Evolutionary conservation across 2,113 vertebrate species (phyloP).

Genomic region (Papio anubis): DNA sequence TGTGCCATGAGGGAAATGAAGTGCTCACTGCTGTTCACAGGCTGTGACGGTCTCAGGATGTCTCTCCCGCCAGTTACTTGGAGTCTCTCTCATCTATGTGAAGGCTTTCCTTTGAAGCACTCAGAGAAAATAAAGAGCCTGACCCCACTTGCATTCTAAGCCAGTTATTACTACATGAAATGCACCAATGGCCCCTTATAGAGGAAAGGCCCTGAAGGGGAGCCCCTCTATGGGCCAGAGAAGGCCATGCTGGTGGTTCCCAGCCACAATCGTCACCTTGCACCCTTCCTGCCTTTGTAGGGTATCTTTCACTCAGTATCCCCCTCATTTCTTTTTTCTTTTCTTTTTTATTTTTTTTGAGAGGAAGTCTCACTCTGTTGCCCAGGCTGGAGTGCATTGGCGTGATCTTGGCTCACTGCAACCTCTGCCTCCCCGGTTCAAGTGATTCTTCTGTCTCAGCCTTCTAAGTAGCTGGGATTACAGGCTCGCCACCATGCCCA

Average conservation of each 20-base stretch:
- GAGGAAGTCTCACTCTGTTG: too few relatives aligned
- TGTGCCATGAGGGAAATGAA: rapidly evolving
- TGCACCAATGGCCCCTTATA: neutral
- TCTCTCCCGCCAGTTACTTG: neutral
- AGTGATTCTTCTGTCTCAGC: too few relatives aligned
- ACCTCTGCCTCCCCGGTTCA: too few relatives aligned
- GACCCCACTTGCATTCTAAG: neutral
- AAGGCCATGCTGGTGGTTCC: neutral
- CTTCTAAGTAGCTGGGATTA: too few relatives aligned
- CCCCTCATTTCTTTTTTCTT: neutral
- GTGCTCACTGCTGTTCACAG: rapidly evolving
- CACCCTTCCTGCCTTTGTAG: neutral
- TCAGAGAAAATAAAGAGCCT: neutral
- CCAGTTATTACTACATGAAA: neutral
- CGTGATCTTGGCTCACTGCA: too few relatives aligned
- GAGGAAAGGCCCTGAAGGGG: neutral
- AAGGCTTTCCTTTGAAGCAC: neutral
- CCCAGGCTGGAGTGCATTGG: too few relatives aligned
- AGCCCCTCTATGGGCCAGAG: neutral
- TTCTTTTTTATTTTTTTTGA: too few relatives aligned
- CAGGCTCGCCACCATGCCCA: too few relatives aligned
- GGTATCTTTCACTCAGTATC: neutral
- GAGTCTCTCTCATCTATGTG: neutral
- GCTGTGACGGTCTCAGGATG: neutral
- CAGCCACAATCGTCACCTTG: rapidly evolving